Evolutionary conservation across 92 coral and sea anemone species (phyloP).

Genomic region (Montipora capitata): DNA sequence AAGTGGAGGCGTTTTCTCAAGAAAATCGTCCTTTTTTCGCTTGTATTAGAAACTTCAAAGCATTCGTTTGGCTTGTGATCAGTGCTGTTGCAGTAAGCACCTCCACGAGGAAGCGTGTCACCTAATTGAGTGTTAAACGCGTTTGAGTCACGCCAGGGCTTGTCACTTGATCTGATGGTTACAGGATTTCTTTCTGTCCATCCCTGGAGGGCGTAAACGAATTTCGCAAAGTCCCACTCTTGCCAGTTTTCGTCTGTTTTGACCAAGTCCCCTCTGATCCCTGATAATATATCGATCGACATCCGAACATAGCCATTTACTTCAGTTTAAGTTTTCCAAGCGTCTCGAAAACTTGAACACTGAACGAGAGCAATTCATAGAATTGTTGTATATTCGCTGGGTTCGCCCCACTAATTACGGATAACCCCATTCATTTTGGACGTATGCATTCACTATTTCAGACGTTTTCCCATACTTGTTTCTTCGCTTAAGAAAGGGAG

Average conservation of each 20-base stretch:
- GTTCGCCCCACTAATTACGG: conserved; percentile 13
- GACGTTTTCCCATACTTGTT: conserved; percentile 49
- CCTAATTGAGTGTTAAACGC: too few species aligned
- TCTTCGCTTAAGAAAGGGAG: conserved; percentile 36
- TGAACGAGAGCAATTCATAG: conserved; percentile 24
- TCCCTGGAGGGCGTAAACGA: conserved; percentile 39
- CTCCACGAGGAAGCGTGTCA: not conserved
- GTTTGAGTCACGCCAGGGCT: not conserved
- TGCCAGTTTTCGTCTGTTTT: conserved; percentile 59
- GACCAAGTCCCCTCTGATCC: conserved; percentile 58
- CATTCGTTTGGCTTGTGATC: conserved; percentile 47
- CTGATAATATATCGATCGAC: conserved; percentile 45
- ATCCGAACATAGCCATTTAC: conserved; percentile 44
- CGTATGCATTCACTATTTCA: conserved; percentile 57
- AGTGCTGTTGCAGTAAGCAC: conserved; percentile 1
- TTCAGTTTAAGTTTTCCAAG: conserved; percentile 41
- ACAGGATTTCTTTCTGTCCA: conserved; percentile 70
- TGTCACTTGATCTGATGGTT: not conserved
- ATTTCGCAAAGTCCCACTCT: conserved; percentile 44
- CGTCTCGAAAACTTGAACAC: conserved; percentile 54
- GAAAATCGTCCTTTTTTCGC: conserved; percentile 20
- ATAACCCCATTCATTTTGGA: conserved; percentile 18
- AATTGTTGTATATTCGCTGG: conserved; percentile 48
- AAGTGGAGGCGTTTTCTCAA: conserved; percentile 31
- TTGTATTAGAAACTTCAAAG: not conserved